Conservation (phyloP, 2,888 invertebrate genomes). For the Xiphydria camelus region DNA sequence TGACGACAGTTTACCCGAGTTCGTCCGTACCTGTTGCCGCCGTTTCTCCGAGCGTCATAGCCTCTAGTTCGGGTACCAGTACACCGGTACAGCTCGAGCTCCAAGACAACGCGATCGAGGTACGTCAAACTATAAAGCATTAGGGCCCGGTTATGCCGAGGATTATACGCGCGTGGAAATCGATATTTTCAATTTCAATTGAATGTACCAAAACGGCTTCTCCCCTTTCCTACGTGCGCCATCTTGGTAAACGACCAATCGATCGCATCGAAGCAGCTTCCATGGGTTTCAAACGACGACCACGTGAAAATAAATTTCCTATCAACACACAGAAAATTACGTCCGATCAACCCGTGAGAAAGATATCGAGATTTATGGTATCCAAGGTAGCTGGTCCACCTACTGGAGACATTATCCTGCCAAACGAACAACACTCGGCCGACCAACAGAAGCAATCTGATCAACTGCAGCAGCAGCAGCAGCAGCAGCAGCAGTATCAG, state of each 20-base stretch:
- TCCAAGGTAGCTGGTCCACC: constrained; percentile 54
- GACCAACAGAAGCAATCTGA: no score
- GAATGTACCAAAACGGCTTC: no score
- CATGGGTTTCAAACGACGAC: no score
- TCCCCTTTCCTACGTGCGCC: no score
- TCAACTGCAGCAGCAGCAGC: no score
- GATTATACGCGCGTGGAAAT: no score
- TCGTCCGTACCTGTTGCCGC: constrained; percentile 38
- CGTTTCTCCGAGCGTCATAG: constrained; percentile 36
- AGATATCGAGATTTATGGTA: constrained; percentile 81
- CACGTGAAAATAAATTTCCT: not conserved
- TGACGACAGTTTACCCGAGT: constrained; percentile 36
- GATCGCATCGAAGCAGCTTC: no score
- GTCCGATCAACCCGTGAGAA: constrained; percentile 62
- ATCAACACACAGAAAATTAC: constrained; percentile 28
- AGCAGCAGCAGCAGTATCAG: constrained; percentile 8
- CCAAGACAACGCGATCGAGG: constrained; percentile 39
- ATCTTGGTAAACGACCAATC: no score
- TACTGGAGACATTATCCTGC: no score
- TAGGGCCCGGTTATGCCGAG: no score
- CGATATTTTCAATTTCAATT: no score
- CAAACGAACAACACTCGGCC: no score
- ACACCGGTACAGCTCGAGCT: constrained; percentile 41
- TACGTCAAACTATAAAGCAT: constrained; percentile 9
- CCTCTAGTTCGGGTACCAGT: constrained; percentile 40